A percentile compares a stretch with the other conserved stretches of the same genome.
phyloP scores from a whole-genome alignment of 2,113 vertebrate genomes.

The Tragelaphus scriptus region DNA sequence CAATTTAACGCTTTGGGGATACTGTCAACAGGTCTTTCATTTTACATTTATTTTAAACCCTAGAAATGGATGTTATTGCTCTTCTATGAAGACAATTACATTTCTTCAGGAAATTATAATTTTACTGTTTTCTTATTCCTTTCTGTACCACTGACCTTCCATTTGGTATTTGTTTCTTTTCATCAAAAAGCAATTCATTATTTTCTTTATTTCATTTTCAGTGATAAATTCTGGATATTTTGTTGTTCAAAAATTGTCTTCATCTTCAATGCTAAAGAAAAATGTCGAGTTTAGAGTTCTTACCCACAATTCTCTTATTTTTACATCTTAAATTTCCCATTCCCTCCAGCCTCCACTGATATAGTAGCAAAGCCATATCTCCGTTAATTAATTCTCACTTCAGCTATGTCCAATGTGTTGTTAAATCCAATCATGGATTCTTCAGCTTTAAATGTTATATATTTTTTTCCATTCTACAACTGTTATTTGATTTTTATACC shows the following conservation, averaged over 20 bases:
- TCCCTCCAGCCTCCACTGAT: background rate
- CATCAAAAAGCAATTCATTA: background rate
- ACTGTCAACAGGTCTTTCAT: background rate
- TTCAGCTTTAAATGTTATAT: background rate
- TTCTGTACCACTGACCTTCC: background rate
- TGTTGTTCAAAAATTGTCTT: background rate
- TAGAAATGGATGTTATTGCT: background rate
- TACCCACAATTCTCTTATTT: background rate
- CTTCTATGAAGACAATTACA: background rate
- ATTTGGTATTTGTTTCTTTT: background rate
- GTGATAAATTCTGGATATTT: background rate
- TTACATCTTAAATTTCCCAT: background rate
- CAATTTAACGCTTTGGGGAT: background rate
- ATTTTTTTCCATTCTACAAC: background rate
- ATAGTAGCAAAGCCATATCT: background rate
- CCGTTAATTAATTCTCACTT: background rate
- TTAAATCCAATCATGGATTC: background rate
- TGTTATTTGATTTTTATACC: background rate
- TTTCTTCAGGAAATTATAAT: background rate
- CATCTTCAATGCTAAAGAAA: background rate
- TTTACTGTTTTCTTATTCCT: background rate
- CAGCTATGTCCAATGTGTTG: background rate
- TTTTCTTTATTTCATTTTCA: background rate
- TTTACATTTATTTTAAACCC: background rate
- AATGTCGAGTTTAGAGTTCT: background rate